phyloP scores from a whole-genome alignment of 2,797 vertebrate species.

The Chelon labrosus region DNA sequence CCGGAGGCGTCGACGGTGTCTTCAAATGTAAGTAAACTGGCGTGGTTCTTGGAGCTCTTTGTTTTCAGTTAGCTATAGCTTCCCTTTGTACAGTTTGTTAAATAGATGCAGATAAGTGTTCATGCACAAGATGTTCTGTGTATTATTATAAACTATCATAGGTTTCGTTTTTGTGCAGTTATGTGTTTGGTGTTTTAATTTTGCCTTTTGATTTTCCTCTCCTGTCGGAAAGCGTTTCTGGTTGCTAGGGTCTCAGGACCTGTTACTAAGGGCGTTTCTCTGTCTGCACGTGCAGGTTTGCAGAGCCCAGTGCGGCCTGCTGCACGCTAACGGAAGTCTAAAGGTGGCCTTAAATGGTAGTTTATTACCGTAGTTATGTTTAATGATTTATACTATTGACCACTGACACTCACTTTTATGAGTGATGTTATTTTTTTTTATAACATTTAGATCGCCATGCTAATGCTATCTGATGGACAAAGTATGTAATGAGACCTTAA shows the following conservation, averaged over 20 bases:
- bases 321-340: background rate
- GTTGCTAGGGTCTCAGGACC: conserved; percentile 55
- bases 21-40: conserved; percentile 60
- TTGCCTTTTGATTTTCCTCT: background rate
- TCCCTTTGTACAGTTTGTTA: background rate
- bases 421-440: background rate
- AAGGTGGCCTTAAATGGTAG: rapidly evolving
- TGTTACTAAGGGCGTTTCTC: conserved; percentile 61
- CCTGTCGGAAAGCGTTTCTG: conserved; percentile 35
- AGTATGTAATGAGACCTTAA: too few species aligned
- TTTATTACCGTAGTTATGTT: background rate
- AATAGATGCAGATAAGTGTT: background rate
- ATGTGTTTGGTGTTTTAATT: background rate
- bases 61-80: conserved; percentile 20
- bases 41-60: conserved; percentile 34
- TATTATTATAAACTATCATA: background rate
- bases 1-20: conserved; percentile 37
- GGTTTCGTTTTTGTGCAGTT: background rate
- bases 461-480: too few species aligned
- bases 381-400: background rate
- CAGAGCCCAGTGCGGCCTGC: background rate
- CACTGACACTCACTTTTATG: background rate
- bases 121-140: background rate
- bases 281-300: conserved; percentile 32
- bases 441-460: too few species aligned